Evolutionary conservation across 2,888 invertebrate genomes (phyloP), one percentile per base, ranked within the genome.

Genomic region (Venusia cambrica): DNA sequence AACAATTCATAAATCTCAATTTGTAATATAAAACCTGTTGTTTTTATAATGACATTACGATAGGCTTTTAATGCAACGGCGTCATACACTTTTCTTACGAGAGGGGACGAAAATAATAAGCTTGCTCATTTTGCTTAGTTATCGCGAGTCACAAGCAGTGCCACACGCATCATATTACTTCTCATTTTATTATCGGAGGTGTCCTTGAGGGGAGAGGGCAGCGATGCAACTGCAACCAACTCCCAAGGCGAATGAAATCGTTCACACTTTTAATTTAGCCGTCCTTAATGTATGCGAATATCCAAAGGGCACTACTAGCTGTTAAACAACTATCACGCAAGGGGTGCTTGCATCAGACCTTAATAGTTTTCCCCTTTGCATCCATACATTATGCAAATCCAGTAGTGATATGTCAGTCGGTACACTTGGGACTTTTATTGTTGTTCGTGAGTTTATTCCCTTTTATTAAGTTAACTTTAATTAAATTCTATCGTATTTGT

Each of bases 191-290:
- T 76, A 80, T 74, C 71, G 56, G 59, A 64, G 52, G 53, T 60
- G 65, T 55, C 60, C 59, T 54, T 66, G 55, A 43, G 40, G 47
- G 48, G 49, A 52, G 49, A 54, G 51, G 39, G 45, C 38, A 36
- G 27, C 30, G 17, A 30, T 38, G 38, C 31, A 24, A 42, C 40
- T 68, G 69, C 69, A 30, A 36, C 35, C 31, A 24, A 42, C 40
- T 68, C 69, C 69, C 72, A 69, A 63, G 64, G 68, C 67, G 65
- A 66, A 57, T 48, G 56, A 64, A 72, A 74, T 79, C 77, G 73
- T 83, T 84, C 83, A 78, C 83, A 83, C 84, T 85, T 85, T 85
- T 85, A 85, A 85, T 85, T 85, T 85, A 84, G 81, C 79, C 72
- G 75, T 77, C 75, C 70, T 70, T 84, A 84, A 84, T 84, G 77